Evolutionary conservation across 2,113 vertebrate species (phyloP), one percentile per base, ranked within the genome.

Genomic region (Actenoides lindsayi): DNA sequence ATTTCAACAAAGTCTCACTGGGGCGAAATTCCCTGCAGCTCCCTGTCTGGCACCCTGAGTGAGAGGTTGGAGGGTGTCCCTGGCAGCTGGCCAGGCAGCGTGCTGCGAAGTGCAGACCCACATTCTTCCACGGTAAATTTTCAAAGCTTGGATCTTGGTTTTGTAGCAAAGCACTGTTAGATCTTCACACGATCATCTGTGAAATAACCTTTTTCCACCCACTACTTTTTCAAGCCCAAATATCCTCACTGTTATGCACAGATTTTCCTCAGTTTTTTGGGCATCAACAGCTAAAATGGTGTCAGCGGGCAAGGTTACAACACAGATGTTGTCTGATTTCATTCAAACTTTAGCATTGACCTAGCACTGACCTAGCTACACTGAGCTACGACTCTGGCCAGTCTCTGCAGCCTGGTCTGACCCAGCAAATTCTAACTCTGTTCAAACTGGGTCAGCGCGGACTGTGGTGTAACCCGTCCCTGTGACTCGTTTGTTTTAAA

Each of bases 381-480:
- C 6, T 5, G 13, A 87, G 44, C 21, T 83, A 16, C 0, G 2
- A 5, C 48, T 30, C 56, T 42, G 46, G n/a, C 20, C 51, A 35
- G 23, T 16, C 35, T 88, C 60, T 78, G 33, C 39, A 86, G 37
- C 41, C 57, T 46, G 5, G 6, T 70, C 60, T 91, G 76, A 67
- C 57, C 65, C 63, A 82, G 54, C 3, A 82, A 41, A 69, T 13
- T 31, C 50, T 33, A 57, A 57, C 37, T 25, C 57, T 18, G 44
- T 12, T 42, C 31, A 54, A n/a, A 74, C 0, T 73, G 44, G 46
- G 70, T 70, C 71, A 70, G 46, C 2, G 1, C 9, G 30, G 48
- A 20, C 77, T 57, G 44, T 27, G 37, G 8, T 57, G 33, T 18
- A 76, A 64, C 27, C 28, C 0, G 0, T 20, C 17, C 5, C 0